These are phyloP conservation scores for Xenotilapia leptura DNA, from an alignment of 2,113 vertebrate species.

Conservation along the genomic window DNA sequence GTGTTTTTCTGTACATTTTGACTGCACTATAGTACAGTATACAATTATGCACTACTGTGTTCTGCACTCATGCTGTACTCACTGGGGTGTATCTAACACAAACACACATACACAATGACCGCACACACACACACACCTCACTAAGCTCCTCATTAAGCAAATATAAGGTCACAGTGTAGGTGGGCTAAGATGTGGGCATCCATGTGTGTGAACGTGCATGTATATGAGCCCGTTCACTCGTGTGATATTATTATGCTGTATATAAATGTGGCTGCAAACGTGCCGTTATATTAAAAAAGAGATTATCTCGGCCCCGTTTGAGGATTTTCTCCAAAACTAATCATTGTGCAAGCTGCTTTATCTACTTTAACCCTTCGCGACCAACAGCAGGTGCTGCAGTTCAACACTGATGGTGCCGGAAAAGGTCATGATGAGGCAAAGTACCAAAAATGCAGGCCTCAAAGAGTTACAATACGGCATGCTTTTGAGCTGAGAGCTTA, in stretches of 20 bases:
- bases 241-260: neutral
- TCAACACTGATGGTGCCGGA: neutral
- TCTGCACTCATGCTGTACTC: conserved; percentile 13
- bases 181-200: neutral
- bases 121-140: neutral
- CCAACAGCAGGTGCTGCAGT: neutral
- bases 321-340: conserved; percentile 57
- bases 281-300: conserved; percentile 48
- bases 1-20: neutral
- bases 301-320: conserved; percentile 42
- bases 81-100: conserved; percentile 13
- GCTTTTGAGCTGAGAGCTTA: neutral
- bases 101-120: neutral
- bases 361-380: conserved; percentile 6
- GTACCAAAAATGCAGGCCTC: neutral
- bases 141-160: conserved; percentile 47
- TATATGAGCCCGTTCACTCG: neutral
- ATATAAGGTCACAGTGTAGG: conserved; percentile 49
- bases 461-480: neutral
- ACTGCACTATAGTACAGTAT: neutral
- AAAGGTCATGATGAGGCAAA: neutral
- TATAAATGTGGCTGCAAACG: conserved; percentile 4
- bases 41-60: conserved; percentile 1
- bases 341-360: conserved; percentile 37
- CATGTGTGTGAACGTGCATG: neutral